phyloP scores from a whole-genome alignment of 92 coral and sea anemone genomes.

The Montipora capitata region DNA sequence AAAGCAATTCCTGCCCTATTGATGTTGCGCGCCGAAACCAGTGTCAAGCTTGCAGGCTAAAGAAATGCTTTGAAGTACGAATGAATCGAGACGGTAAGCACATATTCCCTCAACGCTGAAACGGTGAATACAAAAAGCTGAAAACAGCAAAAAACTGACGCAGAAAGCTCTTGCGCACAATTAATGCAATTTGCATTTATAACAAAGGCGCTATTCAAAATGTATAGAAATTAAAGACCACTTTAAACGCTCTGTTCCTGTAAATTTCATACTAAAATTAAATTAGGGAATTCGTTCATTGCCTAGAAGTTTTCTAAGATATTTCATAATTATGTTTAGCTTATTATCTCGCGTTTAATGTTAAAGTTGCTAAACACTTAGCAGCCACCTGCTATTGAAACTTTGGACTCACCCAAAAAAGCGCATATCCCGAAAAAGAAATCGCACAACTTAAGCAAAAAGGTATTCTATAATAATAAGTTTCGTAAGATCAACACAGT shows the following conservation, averaged over 20 bases:
- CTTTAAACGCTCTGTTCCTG: background rate
- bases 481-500: too few relatives aligned
- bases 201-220: conserved; percentile 5
- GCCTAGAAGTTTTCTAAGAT: background rate
- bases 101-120: background rate
- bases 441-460: background rate
- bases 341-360: conserved; percentile 15
- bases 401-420: conserved; percentile 39
- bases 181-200: background rate
- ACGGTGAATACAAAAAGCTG: background rate
- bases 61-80: conserved; percentile 92
- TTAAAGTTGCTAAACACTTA: background rate
- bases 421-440: background rate
- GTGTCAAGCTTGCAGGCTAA: conserved; percentile 95
- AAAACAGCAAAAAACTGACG: background rate
- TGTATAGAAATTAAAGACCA: background rate
- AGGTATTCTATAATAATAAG: background rate
- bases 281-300: background rate
- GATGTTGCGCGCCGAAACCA: conserved; percentile 97
- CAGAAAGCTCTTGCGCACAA: background rate
- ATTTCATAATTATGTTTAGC: background rate
- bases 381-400: conserved; percentile 28
- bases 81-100: conserved; percentile 98
- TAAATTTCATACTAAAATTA: background rate
- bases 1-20: conserved; percentile 92